A percentile compares a stretch with the other conserved stretches of the same genome.
These are phyloP conservation scores for Desoria tigrina DNA, from an alignment of 2,888 invertebrate species.

Conservation along the genomic window DNA sequence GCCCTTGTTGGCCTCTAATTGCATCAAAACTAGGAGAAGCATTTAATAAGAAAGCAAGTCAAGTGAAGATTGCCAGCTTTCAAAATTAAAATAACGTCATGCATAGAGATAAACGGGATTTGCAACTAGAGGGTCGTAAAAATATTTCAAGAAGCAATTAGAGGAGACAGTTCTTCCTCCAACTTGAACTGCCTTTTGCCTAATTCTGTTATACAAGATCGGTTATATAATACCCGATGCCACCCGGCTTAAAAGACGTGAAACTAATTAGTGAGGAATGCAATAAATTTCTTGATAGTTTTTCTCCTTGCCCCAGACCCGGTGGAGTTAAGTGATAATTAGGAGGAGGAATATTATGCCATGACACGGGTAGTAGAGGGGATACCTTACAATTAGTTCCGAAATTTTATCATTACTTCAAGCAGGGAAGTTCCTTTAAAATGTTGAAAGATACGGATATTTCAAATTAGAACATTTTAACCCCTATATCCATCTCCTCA, in stretches of 20 bases:
- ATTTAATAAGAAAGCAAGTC: background rate
- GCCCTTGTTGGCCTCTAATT: background rate
- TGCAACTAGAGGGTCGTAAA: conserved; percentile 9
- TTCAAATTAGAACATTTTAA: no score
- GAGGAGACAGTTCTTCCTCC: background rate
- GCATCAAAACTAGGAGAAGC: background rate
- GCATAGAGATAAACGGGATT: no score
- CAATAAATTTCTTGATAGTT: conserved; percentile 19
- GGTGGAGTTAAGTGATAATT: conserved; percentile 23
- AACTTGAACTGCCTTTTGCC: background rate
- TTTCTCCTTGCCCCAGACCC: conserved; percentile 15
- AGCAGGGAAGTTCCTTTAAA: no score
- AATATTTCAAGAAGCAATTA: conserved; percentile 16
- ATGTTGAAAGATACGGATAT: no score
- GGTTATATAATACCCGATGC: background rate
- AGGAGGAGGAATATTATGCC: background rate
- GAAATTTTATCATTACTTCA: no score
- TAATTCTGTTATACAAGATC: background rate
- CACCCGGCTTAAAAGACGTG: conserved; percentile 6
- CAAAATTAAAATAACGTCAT: no score
- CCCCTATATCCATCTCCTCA: no score
- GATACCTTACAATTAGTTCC: no score
- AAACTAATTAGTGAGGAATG: conserved; percentile 28
- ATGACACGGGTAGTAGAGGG: no score
- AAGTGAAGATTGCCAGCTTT: no score